These are phyloP conservation scores for Eupithecia subumbrata DNA, from an alignment of 2,888 invertebrate genomes.

Conservation along the genomic window DNA sequence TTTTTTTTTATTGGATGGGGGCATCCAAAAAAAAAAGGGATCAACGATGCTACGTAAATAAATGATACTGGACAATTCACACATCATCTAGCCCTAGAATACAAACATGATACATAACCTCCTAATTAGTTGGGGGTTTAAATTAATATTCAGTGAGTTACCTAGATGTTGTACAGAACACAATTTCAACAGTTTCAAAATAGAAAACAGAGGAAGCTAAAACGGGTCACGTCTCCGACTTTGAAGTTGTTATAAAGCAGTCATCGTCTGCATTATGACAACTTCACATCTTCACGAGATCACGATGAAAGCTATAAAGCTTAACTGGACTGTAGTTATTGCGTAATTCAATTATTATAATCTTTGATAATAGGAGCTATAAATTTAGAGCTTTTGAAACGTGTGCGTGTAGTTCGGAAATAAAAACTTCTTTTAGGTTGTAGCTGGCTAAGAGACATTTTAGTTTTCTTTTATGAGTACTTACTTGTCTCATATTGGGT, in stretches of 20 bases:
- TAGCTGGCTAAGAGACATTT: background rate
- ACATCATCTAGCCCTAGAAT: too few relatives aligned
- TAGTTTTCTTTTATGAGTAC: background rate
- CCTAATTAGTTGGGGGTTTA: too few relatives aligned
- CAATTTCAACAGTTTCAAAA: slow-evolving; percentile 21
- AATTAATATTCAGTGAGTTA: too few relatives aligned
- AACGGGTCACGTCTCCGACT: slow-evolving; percentile 57
- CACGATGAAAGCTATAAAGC: slow-evolving; percentile 36
- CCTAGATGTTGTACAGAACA: background rate
- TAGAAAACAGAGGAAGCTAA: slow-evolving; percentile 50
- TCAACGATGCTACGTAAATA: too few relatives aligned
- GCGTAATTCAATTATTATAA: slow-evolving; percentile 26
- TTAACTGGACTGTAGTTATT: slow-evolving; percentile 22
- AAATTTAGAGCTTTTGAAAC: slow-evolving; percentile 24
- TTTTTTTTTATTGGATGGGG: too few relatives aligned
- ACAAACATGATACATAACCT: too few relatives aligned
- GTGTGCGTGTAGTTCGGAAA: background rate
- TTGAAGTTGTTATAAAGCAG: slow-evolving; percentile 57
- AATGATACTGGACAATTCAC: too few relatives aligned
- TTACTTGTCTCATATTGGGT: too few relatives aligned
- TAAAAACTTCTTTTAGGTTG: background rate
- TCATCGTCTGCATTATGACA: slow-evolving; percentile 51
- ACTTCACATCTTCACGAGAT: slow-evolving; percentile 38
- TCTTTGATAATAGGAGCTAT: slow-evolving; percentile 15
- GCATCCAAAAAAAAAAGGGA: too few relatives aligned